Conservation (phyloP, 2,113 vertebrate genomes). For the Trogon melanurus region DNA sequence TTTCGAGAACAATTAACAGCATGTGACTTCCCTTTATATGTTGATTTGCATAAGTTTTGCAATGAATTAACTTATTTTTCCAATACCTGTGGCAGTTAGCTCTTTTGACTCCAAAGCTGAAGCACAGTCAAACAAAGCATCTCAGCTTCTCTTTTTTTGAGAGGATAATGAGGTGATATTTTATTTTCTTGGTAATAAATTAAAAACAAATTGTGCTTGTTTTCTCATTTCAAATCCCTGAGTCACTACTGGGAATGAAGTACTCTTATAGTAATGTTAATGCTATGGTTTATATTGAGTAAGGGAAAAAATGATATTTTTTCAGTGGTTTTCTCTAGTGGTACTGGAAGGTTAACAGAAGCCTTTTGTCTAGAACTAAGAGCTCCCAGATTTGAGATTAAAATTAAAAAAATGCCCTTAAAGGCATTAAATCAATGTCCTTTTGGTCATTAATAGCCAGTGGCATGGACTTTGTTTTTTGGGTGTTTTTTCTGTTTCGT, state of each 20-base stretch:
- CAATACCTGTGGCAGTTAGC: not conserved
- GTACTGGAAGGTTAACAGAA: too few relatives aligned
- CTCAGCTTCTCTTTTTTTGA: not conserved
- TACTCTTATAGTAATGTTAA: not conserved
- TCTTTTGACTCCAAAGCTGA: not conserved
- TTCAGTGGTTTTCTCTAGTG: not conserved
- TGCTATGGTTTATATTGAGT: not conserved
- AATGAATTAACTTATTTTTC: not conserved
- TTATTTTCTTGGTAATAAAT: not conserved
- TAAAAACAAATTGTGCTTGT: not conserved
- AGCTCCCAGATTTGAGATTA: too few relatives aligned
- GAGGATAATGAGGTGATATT: not conserved
- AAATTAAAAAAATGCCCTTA: too few relatives aligned
- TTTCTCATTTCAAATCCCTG: not conserved
- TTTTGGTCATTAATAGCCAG: not conserved
- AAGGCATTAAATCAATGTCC: too few relatives aligned
- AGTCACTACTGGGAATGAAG: not conserved
- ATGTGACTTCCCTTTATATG: not conserved
- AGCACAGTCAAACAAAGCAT: not conserved
- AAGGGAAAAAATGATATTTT: not conserved
- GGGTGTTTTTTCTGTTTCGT: too few relatives aligned
- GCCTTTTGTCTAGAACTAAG: too few relatives aligned
- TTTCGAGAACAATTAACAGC: not conserved
- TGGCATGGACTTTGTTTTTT: not conserved
- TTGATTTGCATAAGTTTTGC: not conserved